phyloP scores from a whole-genome alignment of 1,140 invertebrate genomes.

The Zophobas morio region DNA sequence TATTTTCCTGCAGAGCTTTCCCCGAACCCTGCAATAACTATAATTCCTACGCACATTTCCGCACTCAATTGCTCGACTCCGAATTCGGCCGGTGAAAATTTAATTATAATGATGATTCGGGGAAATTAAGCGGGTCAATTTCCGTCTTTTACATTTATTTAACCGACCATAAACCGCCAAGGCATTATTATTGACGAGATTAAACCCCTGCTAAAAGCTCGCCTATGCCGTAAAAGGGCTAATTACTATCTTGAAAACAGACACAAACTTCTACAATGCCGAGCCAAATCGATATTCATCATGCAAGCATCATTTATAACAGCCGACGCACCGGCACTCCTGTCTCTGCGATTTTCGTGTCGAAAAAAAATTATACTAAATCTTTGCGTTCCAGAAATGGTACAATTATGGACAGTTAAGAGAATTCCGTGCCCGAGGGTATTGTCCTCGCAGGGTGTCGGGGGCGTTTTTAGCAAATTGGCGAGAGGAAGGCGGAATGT shows the following conservation, averaged over 20 bases:
- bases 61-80: neutral
- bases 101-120: slow-evolving; percentile 43
- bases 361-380: neutral
- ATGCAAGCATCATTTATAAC: slow-evolving; percentile 31
- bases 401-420: neutral
- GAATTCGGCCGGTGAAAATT: slow-evolving; percentile 32
- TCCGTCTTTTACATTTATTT: slow-evolving; percentile 43
- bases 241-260: slow-evolving; percentile 39
- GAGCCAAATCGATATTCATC: slow-evolving; percentile 25
- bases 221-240: slow-evolving; percentile 35
- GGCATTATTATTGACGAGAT: slow-evolving; percentile 38
- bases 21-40: neutral
- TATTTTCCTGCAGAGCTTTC: neutral
- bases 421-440: neutral
- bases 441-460: neutral
- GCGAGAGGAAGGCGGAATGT: no score
- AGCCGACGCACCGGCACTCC: slow-evolving; percentile 1
- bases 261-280: slow-evolving; percentile 28
- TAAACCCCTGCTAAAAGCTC: slow-evolving; percentile 37
- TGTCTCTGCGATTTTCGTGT: slow-evolving; percentile 1
- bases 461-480: neutral
- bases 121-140: slow-evolving; percentile 39
- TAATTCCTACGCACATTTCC: slow-evolving; percentile 10
- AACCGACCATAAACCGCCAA: slow-evolving; percentile 39
- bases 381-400: neutral